phyloP scores from a whole-genome alignment of 2,113 vertebrate genomes.

The Mormyrus lacerda region DNA sequence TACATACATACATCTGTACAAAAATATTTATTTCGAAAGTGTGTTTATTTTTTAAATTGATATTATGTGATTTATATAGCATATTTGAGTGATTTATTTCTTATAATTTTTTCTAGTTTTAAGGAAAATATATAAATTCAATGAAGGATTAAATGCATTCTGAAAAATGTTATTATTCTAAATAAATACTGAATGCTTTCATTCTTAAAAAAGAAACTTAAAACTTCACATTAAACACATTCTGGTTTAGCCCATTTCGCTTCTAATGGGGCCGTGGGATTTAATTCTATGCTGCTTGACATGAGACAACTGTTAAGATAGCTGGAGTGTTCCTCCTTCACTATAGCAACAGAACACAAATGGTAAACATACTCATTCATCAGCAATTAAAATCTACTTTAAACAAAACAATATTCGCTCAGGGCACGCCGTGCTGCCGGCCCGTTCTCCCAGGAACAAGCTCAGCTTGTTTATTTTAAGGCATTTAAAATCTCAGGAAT shows the following conservation, averaged over 20 bases:
- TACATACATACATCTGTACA: not conserved
- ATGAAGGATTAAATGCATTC: not conserved
- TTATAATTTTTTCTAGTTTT: not conserved
- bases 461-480: not conserved
- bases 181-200: not conserved
- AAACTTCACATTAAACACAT: not conserved
- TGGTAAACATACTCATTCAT: conserved; percentile 7
- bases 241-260: not conserved
- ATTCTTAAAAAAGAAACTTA: not conserved
- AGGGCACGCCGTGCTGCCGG: not conserved
- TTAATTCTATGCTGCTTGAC: not conserved
- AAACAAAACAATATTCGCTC: not conserved
- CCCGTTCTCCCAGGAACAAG: not conserved
- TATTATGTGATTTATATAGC: not conserved
- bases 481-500: not conserved
- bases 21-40: not conserved
- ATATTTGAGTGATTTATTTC: not conserved
- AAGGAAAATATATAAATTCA: not conserved
- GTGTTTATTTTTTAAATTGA: not conserved
- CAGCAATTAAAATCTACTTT: conserved; percentile 14
- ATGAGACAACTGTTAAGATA: not conserved
- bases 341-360: conserved; percentile 57
- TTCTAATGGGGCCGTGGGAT: not conserved
- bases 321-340: conserved; percentile 28
- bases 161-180: not conserved